A percentile compares a stretch with the other conserved stretches of the same genome.
Evolutionary conservation across 23 tunicate genomes (phyloP).

Genomic region (Styela clava): DNA sequence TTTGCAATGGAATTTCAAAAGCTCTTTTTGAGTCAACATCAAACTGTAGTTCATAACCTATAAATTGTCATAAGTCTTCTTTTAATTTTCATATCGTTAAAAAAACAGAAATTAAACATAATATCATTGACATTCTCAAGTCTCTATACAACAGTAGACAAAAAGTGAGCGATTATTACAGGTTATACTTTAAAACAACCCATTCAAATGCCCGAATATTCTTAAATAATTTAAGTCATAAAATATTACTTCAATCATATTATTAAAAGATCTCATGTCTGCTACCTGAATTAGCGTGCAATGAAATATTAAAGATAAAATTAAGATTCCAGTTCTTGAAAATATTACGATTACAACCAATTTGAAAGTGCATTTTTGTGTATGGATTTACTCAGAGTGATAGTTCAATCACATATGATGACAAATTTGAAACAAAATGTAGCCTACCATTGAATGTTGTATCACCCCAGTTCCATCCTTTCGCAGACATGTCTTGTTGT

Average conservation of each 20-base stretch:
- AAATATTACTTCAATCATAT: not conserved
- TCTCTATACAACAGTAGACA: not conserved
- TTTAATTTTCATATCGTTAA: no score
- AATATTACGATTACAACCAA: no score
- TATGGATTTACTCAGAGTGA: no score
- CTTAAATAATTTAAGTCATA: not conserved
- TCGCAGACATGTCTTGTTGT: conserved; percentile 76
- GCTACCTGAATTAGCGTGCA: no score
- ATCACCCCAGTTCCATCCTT: conserved; percentile 99
- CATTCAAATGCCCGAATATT: no score
- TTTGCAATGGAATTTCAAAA: conserved; percentile 84
- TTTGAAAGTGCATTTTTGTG: no score
- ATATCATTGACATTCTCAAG: not conserved
- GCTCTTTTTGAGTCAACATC: conserved; percentile 77
- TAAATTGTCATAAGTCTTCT: not conserved
- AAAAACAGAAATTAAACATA: not conserved
- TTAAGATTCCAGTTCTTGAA: no score
- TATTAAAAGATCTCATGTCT: not conserved
- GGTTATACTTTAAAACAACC: no score
- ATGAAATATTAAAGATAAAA: no score
- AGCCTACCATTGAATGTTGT: conserved; percentile 63
- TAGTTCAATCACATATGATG: no score
- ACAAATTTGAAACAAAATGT: no score
- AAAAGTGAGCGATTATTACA: no score
- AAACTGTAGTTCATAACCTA: conserved; percentile 83